Conservation (phyloP, 2,888 invertebrate genomes). For the Omphaloscelis lunosa region DNA sequence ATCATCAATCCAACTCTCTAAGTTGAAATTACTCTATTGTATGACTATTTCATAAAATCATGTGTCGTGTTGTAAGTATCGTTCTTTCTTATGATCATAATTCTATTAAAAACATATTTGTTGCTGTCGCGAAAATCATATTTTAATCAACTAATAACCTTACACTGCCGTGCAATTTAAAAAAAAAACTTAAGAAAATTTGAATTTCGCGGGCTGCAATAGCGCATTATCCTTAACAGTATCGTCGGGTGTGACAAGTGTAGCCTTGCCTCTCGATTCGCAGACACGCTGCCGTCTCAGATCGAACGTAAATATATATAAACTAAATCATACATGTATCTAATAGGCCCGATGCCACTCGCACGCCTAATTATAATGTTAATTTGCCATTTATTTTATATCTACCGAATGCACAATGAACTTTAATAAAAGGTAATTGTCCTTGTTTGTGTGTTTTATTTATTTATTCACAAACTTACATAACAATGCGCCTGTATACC, state of each 20-base stretch:
- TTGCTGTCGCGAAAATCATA: background rate
- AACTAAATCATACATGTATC: conserved; percentile 55
- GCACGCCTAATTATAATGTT: conserved; percentile 70
- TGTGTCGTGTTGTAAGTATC: too few relatives aligned
- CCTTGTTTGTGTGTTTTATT: conserved; percentile 85
- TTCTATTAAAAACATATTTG: background rate
- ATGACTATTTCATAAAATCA: background rate
- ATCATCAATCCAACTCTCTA: background rate
- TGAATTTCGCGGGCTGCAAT: background rate
- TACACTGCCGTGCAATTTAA: background rate
- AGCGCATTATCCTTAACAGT: background rate
- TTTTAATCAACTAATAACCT: background rate
- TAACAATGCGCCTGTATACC: background rate
- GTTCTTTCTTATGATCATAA: background rate
- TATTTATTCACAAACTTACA: conserved; percentile 30
- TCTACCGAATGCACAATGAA: conserved; percentile 89
- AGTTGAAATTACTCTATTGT: background rate
- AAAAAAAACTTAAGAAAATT: background rate
- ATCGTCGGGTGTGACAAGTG: conserved; percentile 8
- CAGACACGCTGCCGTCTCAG: conserved; percentile 33
- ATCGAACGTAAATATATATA: conserved; percentile 43
- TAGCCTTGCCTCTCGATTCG: conserved; percentile 1
- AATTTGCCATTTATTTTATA: conserved; percentile 83
- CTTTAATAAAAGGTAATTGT: conserved; percentile 89
- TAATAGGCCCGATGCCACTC: conserved; percentile 58